These are phyloP conservation scores for Eulacestoma nigropectus DNA, from an alignment of 2,113 vertebrate genomes.

Conservation along the genomic window DNA sequence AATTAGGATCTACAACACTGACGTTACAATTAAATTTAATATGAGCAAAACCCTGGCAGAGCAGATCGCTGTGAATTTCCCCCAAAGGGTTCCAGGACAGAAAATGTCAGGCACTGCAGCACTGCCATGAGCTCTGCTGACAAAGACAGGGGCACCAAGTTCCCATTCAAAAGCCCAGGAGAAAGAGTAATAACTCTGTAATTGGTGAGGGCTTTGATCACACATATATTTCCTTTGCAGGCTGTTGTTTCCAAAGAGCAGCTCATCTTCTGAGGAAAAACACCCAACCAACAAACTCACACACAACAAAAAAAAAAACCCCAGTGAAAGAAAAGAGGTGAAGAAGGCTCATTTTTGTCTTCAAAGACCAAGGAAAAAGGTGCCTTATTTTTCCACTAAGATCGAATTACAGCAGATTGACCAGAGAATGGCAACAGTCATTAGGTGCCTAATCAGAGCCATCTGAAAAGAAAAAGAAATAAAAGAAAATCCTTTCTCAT, in stretches of 20 bases:
- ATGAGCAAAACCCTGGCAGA: neutral
- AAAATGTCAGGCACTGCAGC: neutral
- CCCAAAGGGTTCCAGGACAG: neutral
- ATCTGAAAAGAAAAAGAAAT: conserved; percentile 19
- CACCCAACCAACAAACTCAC: neutral
- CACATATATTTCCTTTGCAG: conserved; percentile 61
- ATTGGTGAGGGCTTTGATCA: conserved; percentile 74
- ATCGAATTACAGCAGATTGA: conserved; percentile 68
- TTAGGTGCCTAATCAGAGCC: conserved; percentile 64
- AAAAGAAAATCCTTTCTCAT: conserved; percentile 22
- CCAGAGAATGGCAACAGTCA: conserved; percentile 62
- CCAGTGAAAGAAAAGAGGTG: conserved; percentile 1
- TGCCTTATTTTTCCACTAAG: conserved; percentile 67
- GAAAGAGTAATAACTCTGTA: conserved; percentile 63
- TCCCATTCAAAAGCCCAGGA: neutral
- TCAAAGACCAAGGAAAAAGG: conserved; percentile 61
- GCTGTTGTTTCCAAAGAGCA: conserved; percentile 57
- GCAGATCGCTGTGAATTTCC: neutral
- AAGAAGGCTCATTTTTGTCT: conserved; percentile 63
- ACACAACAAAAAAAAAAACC: neutral
- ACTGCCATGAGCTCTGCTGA: neutral
- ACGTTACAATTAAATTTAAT: neutral
- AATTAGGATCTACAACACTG: neutral
- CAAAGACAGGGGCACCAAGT: neutral
- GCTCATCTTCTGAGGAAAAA: conserved; percentile 56